phyloP scores from a whole-genome alignment of 2,888 invertebrate genomes.

The Anarsia innoxiella region DNA sequence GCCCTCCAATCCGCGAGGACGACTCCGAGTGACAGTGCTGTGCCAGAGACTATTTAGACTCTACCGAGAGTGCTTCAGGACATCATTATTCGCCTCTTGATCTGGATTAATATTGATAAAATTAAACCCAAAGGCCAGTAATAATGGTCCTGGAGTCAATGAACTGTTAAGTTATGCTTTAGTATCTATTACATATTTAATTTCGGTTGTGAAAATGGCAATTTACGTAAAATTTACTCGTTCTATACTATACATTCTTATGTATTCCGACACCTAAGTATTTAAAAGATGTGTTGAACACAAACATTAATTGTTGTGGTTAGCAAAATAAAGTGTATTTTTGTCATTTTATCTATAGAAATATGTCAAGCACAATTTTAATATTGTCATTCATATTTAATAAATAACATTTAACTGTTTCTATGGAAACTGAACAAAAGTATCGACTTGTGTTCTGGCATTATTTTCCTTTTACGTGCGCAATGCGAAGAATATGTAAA shows the following conservation, averaged over 20 bases:
- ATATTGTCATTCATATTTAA: too few species aligned
- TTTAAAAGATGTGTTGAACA: conserved; percentile 70
- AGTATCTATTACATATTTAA: conserved; percentile 69
- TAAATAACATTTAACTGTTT: too few species aligned
- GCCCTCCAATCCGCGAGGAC: conserved; percentile 28
- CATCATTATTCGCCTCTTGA: neutral
- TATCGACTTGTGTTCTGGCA: too few species aligned
- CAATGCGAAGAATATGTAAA: conserved; percentile 23
- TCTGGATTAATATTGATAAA: too few species aligned
- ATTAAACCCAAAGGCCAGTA: conserved; percentile 28
- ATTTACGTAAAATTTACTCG: conserved; percentile 68
- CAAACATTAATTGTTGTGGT: too few species aligned
- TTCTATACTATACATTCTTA: too few species aligned
- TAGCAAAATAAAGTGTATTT: too few species aligned
- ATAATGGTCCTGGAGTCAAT: conserved; percentile 40
- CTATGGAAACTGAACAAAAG: too few species aligned
- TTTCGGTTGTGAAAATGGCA: conserved; percentile 76
- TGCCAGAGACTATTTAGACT: conserved; percentile 51
- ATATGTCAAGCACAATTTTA: too few species aligned
- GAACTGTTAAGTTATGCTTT: conserved; percentile 63
- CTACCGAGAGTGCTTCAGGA: neutral
- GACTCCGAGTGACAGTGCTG: conserved; percentile 63
- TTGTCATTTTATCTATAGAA: too few species aligned
- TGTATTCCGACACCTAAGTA: too few species aligned
- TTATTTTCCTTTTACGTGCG: conserved; percentile 6